Percentiles rank a stretch among this genome's conserved stretches.
Conservation (phyloP, 2,113 vertebrate genomes). For the Procavia capensis region DNA sequence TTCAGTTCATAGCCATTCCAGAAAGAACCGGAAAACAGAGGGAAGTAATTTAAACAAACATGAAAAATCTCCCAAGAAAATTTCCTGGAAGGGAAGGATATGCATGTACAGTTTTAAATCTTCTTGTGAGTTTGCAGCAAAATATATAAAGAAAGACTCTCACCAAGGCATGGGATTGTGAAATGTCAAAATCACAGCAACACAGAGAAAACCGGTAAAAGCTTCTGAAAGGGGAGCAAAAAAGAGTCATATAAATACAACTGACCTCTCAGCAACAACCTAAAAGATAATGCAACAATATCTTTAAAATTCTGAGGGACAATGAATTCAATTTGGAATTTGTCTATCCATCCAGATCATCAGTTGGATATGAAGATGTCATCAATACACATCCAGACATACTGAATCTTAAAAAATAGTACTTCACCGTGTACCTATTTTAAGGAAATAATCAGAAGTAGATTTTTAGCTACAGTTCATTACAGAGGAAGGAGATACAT, state of each 20-base stretch:
- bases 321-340: not conserved
- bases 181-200: not conserved
- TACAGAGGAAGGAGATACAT: not conserved
- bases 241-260: not conserved
- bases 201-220: not conserved
- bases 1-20: not conserved
- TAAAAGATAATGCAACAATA: not conserved
- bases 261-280: not conserved
- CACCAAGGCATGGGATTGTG: not conserved
- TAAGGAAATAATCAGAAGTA: not conserved
- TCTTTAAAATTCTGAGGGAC: slow-evolving; percentile 4
- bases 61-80: not conserved
- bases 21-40: slow-evolving; percentile 43
- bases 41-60: not conserved
- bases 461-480: not conserved
- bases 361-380: not conserved
- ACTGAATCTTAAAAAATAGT: not conserved
- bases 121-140: not conserved
- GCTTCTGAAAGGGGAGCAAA: not conserved
- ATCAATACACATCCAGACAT: slow-evolving; percentile 27
- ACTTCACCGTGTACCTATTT: not conserved
- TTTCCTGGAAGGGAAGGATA: not conserved
- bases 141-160: not conserved
- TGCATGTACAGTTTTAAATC: not conserved
- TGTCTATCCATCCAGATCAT: not conserved